Conservation (phyloP, 2,113 vertebrate genomes). For the Candoia aspera region DNA sequence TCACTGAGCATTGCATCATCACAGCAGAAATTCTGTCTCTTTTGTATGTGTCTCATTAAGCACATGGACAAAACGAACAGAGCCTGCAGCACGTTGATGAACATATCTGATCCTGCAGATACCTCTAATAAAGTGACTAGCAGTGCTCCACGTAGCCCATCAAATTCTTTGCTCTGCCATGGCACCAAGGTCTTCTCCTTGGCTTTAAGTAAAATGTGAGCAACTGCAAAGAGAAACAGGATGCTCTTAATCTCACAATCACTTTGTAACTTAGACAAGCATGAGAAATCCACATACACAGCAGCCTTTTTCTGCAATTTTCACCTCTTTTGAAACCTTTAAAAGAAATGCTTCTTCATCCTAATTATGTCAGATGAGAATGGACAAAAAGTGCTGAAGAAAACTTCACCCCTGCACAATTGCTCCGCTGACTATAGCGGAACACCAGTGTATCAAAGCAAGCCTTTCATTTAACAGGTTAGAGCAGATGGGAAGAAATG, state of each 20-base stretch:
- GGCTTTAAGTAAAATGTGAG: neutral
- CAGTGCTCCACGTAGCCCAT: neutral
- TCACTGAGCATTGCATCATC: neutral
- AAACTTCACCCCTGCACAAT: neutral
- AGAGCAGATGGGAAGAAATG: neutral
- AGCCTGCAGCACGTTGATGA: neutral
- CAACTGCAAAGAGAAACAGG: neutral
- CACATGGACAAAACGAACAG: neutral
- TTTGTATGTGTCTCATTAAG: neutral
- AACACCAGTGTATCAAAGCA: conserved; percentile 39
- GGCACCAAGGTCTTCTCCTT: neutral
- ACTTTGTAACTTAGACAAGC: neutral
- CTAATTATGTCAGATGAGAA: neutral
- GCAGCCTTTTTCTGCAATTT: neutral
- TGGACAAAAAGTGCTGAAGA: neutral
- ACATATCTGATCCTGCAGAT: neutral
- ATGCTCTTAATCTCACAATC: neutral
- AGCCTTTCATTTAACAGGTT: neutral
- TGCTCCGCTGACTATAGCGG: neutral
- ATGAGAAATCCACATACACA: neutral
- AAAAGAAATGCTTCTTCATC: neutral
- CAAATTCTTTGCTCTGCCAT: neutral
- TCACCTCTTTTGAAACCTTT: neutral
- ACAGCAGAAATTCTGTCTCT: neutral
- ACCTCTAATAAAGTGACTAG: neutral